phyloP scores from a whole-genome alignment of 1,140 invertebrate genomes.

The Cydia amplana region DNA sequence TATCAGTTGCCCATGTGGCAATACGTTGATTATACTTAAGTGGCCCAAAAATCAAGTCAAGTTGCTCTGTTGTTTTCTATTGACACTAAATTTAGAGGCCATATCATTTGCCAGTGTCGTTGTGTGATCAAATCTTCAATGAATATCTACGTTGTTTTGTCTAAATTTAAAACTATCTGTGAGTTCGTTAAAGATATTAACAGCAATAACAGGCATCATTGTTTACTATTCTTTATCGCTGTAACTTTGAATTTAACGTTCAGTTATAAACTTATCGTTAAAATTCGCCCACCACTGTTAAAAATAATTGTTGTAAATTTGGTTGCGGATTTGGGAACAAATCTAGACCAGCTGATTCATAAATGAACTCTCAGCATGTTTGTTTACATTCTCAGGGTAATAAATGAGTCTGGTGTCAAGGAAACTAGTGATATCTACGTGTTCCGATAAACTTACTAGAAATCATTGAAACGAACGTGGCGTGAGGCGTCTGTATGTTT shows the following conservation, averaged over 20 bases:
- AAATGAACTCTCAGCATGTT: constrained; percentile 25
- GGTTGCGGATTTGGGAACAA: neutral
- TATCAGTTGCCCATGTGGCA: too few relatives aligned
- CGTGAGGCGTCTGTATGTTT: neutral
- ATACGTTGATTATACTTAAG: neutral
- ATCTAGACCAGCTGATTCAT: constrained; percentile 19
- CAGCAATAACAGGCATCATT: constrained; percentile 55
- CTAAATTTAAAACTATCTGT: constrained; percentile 56
- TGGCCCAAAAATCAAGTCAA: neutral
- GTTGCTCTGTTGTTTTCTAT: neutral
- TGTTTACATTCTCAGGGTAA: constrained; percentile 23
- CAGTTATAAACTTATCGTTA: constrained; percentile 66
- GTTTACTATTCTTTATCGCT: constrained; percentile 71
- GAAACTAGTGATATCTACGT: constrained; percentile 47
- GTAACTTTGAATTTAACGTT: constrained; percentile 35
- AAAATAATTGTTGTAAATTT: constrained; percentile 50
- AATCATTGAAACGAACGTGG: constrained; percentile 4
- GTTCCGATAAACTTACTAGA: constrained; percentile 34
- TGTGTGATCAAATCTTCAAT: constrained; percentile 6
- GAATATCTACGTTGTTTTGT: constrained; percentile 47
- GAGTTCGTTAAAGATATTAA: constrained; percentile 64
- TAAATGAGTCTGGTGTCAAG: constrained; percentile 18
- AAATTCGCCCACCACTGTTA: constrained; percentile 69
- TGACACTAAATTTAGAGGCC: neutral
- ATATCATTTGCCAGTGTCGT: neutral